Base-by-base conservation (phyloP, 1,140 invertebrate species). In the Caenorhabditis brenneri region DNA sequence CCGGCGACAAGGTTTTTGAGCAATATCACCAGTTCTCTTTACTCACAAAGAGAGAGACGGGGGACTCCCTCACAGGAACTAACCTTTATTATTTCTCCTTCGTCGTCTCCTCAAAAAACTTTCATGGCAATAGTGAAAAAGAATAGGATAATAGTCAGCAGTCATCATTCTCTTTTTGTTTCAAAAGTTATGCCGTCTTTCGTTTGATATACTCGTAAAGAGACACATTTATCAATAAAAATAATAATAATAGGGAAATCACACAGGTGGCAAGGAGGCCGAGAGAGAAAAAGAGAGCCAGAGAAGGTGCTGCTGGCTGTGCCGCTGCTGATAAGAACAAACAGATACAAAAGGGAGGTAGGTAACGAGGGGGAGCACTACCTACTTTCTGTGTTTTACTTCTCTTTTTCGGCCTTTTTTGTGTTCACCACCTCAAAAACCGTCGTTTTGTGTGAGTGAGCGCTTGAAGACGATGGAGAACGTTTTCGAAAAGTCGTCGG, bases 321-420 rank as follows among this genome's bases (percentile, higher is more conserved):
- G n/a, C n/a, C n/a, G n/a, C n/a, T n/a, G n/a, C 58, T 74, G 65
- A 74, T 74, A 74, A 74, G 65, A 74, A 74, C 65, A 74, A 74
- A 74, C 36, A 74, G 65, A 74, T 33, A 74, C 36, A 74, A 27
- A 42, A 33, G 65, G n/a, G n/a, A n/a, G n/a, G n/a, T n/a, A n/a
- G n/a, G n/a, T n/a, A n/a, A n/a, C n/a, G n/a, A n/a, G n/a, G 42
- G 65, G 65, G 65, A 74, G 65, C 65, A 39, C 65, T 42, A 36
- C 22, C 16, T 10, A 19, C 36, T 74, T 74, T 3, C 36, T 74
- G 33, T 22, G 2, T 46, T 42, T 42, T 39, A 42, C 29, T 65
- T 33, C 49, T 19, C 22, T 27, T 74, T 58, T 74, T 74, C 36
- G 33, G 33, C 36, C 36, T 46, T 74, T 74, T 74, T 15, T 27